A percentile compares a stretch with the other conserved stretches of the same genome.
Conservation (phyloP, 2,797 vertebrate species). For the Falco peregrinus region DNA sequence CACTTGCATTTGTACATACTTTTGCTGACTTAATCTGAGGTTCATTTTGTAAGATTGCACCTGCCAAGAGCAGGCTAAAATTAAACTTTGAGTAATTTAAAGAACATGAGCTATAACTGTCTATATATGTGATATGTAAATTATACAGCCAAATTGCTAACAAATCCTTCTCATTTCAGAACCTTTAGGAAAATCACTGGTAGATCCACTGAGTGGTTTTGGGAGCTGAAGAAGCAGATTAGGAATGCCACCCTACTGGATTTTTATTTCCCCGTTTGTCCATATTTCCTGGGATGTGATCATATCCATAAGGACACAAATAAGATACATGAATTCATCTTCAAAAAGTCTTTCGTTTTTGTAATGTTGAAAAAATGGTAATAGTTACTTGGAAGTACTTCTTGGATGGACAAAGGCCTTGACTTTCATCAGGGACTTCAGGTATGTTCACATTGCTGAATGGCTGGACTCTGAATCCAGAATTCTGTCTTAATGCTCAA, state of each 20-base stretch:
- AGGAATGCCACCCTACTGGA: background rate
- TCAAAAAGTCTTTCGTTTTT: background rate
- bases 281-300: background rate
- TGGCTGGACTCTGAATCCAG: background rate
- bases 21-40: no score
- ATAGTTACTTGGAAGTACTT: background rate
- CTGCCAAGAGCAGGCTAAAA: background rate
- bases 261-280: background rate
- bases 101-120: background rate
- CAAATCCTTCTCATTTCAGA: background rate
- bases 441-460: background rate
- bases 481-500: background rate
- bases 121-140: background rate
- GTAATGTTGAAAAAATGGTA: background rate
- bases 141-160: background rate
- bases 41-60: background rate
- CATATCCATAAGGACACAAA: background rate
- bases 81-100: background rate
- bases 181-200: background rate
- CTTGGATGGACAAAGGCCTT: background rate
- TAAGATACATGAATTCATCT: background rate
- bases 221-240: background rate
- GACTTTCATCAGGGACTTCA: background rate
- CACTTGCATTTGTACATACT: background rate
- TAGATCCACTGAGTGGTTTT: background rate